phyloP scores from a whole-genome alignment of 1,140 invertebrate genomes.

The Mizuhopecten yessoensis region DNA sequence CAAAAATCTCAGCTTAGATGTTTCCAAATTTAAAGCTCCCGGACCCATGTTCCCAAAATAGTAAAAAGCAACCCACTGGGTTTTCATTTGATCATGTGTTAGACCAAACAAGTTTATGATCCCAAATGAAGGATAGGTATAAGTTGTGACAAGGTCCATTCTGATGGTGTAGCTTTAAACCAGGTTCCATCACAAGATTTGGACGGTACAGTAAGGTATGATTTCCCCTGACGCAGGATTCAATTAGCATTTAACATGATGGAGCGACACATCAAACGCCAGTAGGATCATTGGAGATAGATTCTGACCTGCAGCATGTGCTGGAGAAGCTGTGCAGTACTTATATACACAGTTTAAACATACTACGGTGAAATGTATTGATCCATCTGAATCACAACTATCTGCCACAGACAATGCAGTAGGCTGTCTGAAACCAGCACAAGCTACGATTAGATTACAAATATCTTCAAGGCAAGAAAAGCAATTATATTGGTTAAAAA shows the following conservation, averaged over 20 bases:
- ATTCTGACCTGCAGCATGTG: not conserved
- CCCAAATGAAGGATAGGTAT: too few species aligned
- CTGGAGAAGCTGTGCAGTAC: not conserved
- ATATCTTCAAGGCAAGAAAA: constrained; percentile 32
- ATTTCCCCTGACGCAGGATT: constrained; percentile 2
- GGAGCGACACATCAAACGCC: not conserved
- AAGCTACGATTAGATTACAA: not conserved
- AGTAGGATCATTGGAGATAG: not conserved
- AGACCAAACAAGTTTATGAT: too few species aligned
- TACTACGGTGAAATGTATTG: constrained; percentile 17
- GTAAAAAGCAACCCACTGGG: too few species aligned
- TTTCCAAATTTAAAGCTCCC: too few species aligned
- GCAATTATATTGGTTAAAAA: constrained; percentile 33
- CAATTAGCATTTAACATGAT: not conserved
- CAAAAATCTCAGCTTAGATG: too few species aligned
- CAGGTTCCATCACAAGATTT: not conserved
- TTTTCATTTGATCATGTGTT: too few species aligned
- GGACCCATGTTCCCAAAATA: too few species aligned
- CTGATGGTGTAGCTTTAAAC: too few species aligned
- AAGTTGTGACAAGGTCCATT: too few species aligned
- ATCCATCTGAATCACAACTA: not conserved
- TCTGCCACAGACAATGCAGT: not conserved
- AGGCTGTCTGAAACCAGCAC: not conserved
- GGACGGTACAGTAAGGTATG: not conserved
- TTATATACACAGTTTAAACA: not conserved